Evolutionary conservation across 2,113 vertebrate species (phyloP).

Genomic region (Pteronura brasiliensis): DNA sequence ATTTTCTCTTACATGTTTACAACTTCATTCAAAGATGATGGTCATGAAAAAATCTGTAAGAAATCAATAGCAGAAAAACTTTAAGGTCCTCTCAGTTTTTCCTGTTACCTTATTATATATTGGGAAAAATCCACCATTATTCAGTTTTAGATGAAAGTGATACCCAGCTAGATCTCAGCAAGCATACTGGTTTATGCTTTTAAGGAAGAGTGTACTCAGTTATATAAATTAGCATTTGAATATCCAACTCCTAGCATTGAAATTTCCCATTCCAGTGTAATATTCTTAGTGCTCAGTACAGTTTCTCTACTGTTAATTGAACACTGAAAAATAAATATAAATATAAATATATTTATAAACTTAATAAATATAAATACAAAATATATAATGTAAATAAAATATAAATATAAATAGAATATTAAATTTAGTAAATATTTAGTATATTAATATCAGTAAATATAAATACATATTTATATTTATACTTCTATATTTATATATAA

Average conservation of each 20-base stretch:
- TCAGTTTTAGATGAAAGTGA: neutral
- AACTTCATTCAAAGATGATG: neutral
- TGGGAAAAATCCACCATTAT: neutral
- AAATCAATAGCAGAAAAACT: neutral
- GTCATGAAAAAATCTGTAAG: neutral
- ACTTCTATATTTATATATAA: neutral
- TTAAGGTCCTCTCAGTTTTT: neutral
- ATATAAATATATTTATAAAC: too few species aligned
- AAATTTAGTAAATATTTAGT: too few species aligned
- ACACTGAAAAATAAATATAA: neutral
- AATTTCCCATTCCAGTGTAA: neutral
- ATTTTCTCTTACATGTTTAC: neutral
- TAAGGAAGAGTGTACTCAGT: neutral
- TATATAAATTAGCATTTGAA: neutral
- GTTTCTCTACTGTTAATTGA: neutral
- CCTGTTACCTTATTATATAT: neutral
- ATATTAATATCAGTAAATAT: neutral
- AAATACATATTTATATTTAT: too few species aligned
- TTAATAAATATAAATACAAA: too few species aligned
- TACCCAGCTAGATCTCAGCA: neutral
- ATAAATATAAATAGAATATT: too few species aligned
- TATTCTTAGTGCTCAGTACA: neutral
- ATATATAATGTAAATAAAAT: too few species aligned
- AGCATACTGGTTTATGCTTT: neutral
- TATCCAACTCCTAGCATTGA: neutral